These are phyloP conservation scores for Lycorma delicatula DNA, from an alignment of 1,140 invertebrate species.

Conservation along the genomic window DNA sequence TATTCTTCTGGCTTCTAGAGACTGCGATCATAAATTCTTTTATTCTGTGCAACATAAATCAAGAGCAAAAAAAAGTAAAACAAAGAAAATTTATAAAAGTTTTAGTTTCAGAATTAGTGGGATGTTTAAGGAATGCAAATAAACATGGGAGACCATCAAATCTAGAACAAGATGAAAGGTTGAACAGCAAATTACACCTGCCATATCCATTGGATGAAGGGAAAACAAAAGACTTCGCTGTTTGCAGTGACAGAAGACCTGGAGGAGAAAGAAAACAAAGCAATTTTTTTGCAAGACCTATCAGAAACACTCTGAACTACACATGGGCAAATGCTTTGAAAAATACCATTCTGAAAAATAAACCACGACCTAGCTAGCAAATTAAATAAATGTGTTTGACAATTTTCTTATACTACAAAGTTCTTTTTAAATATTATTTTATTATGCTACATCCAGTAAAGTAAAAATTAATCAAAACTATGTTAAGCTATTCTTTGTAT, in stretches of 20 bases:
- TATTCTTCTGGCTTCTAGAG: conserved; percentile 9
- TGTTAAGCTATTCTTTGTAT: no score
- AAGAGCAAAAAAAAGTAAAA: neutral
- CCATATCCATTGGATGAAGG: conserved; percentile 5
- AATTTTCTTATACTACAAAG: no score
- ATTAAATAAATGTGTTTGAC: no score
- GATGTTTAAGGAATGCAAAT: neutral
- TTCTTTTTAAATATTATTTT: no score
- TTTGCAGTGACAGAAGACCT: conserved; percentile 7
- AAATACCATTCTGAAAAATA: conserved; percentile 9
- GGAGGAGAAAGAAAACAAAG: conserved; percentile 1
- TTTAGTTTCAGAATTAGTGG: neutral
- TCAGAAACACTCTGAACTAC: conserved; percentile 5
- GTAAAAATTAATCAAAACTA: no score
- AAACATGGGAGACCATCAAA: neutral
- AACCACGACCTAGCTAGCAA: no score
- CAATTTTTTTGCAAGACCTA: conserved; percentile 10
- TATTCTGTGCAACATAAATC: neutral
- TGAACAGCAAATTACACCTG: conserved; percentile 1
- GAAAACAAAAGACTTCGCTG: conserved; percentile 7
- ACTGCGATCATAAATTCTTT: conserved; percentile 1
- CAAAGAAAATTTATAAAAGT: neutral
- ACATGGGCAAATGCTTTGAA: conserved; percentile 8
- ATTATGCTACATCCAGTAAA: no score
- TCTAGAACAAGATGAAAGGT: neutral